phyloP scores from a whole-genome alignment of 37 sponge, comb jelly and placozoan species.

The Beroe ovata region DNA sequence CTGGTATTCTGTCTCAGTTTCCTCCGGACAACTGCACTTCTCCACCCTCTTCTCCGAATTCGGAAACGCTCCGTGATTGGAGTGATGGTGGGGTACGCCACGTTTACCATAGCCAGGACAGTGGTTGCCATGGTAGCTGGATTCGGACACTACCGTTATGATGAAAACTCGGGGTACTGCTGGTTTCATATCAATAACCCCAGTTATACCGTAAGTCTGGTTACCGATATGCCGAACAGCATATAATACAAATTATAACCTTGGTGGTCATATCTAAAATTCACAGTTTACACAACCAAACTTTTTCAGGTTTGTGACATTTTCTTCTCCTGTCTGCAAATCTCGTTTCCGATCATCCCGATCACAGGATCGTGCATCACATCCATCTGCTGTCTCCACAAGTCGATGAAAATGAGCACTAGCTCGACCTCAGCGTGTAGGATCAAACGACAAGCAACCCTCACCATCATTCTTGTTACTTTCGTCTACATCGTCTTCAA shows the following conservation, averaged over 20 bases:
- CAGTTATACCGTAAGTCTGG: background rate
- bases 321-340: conserved; percentile 39
- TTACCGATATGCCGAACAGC: no score
- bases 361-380: conserved; percentile 29
- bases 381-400: background rate
- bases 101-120: background rate
- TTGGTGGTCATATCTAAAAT: no score
- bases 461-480: conserved; percentile 58
- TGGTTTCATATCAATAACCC: conserved; percentile 23
- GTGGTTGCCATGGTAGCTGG: background rate
- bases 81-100: background rate
- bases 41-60: background rate
- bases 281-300: background rate
- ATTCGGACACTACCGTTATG: background rate
- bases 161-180: conserved; percentile 8
- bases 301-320: background rate
- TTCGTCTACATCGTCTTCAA: conserved; percentile 59
- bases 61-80: background rate
- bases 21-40: conserved; percentile 43
- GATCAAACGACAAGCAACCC: conserved; percentile 9
- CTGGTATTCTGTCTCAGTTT: conserved; percentile 9
- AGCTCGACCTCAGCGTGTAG: background rate
- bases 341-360: conserved; percentile 60
- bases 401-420: background rate
- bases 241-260: no score